These are phyloP conservation scores for Cherax quadricarinatus DNA, from an alignment of 1,140 invertebrate genomes.

Conservation along the genomic window DNA sequence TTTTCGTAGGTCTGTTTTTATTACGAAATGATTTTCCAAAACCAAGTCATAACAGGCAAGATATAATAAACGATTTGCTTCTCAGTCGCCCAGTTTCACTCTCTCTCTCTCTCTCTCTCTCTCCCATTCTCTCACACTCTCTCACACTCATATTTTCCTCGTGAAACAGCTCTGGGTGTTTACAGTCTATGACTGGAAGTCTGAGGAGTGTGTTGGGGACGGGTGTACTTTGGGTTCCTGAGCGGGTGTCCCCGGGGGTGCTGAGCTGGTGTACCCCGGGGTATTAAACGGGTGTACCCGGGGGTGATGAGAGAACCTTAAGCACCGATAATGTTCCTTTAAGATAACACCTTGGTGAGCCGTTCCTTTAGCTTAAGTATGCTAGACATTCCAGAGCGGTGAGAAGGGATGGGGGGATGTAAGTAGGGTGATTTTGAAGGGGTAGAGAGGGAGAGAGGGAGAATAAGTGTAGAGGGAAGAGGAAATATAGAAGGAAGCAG, in stretches of 20 bases:
- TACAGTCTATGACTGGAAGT: constrained; percentile 21
- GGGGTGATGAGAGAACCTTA: not conserved
- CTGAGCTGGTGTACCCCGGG: not conserved
- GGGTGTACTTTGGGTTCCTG: not conserved
- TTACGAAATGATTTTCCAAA: too few species aligned
- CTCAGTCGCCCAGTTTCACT: not conserved
- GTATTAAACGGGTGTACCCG: not conserved
- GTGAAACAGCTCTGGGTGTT: not conserved
- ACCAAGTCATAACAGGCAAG: too few species aligned
- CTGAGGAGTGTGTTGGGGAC: not conserved
- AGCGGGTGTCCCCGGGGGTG: not conserved
- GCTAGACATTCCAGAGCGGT: constrained; percentile 13
- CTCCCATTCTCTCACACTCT: not conserved
- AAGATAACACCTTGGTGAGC: constrained; percentile 19
- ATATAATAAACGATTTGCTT: not conserved
- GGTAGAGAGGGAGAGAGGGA: not conserved
- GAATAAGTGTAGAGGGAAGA: not conserved
- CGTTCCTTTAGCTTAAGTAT: constrained; percentile 26
- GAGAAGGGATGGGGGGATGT: not conserved
- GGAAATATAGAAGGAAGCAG: too few species aligned
- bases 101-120: not conserved
- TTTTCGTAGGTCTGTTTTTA: not conserved
- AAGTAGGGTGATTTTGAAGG: not conserved
- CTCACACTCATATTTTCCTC: not conserved
- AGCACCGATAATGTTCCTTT: constrained; percentile 21